A percentile compares a stretch with the other conserved stretches of the same genome.
phyloP scores from a whole-genome alignment of 1,140 invertebrate species.

The Drosophila murphyi region DNA sequence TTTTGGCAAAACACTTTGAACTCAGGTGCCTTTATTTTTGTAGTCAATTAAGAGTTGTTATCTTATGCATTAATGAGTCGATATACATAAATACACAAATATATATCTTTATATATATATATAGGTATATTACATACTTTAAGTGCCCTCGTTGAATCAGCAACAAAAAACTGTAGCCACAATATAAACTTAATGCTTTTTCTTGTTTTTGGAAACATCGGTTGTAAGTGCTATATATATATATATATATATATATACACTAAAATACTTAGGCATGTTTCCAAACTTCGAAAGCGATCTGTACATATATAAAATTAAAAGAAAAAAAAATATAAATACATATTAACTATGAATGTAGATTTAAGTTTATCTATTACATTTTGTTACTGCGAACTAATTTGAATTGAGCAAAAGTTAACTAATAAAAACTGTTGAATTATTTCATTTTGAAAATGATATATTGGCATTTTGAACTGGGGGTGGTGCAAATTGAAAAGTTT shows the following conservation, averaged over 20 bases:
- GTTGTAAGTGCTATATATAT: slow-evolving; percentile 14
- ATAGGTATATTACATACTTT: slow-evolving; percentile 1
- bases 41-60: slow-evolving; percentile 83
- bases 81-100: slow-evolving; percentile 34
- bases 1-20: slow-evolving; percentile 77
- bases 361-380: slow-evolving; percentile 37
- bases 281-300: slow-evolving; percentile 38
- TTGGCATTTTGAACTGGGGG: not conserved
- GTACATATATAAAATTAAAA: slow-evolving; percentile 25
- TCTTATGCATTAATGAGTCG: slow-evolving; percentile 75
- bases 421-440: slow-evolving; percentile 60
- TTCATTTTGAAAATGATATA: slow-evolving; percentile 47
- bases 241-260: too few relatives aligned
- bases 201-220: slow-evolving; percentile 34
- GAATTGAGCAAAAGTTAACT: slow-evolving; percentile 50
- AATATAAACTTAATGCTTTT: slow-evolving; percentile 54
- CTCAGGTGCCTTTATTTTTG: slow-evolving; percentile 80
- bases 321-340: slow-evolving; percentile 7
- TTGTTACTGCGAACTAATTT: slow-evolving; percentile 53
- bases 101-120: slow-evolving; percentile 22
- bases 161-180: slow-evolving; percentile 32
- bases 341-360: slow-evolving; percentile 2
- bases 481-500: not conserved
- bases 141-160: slow-evolving; percentile 39
- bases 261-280: slow-evolving; percentile 14